phyloP scores from a whole-genome alignment of 1,140 invertebrate species.

The Sarcophaga bullata region DNA sequence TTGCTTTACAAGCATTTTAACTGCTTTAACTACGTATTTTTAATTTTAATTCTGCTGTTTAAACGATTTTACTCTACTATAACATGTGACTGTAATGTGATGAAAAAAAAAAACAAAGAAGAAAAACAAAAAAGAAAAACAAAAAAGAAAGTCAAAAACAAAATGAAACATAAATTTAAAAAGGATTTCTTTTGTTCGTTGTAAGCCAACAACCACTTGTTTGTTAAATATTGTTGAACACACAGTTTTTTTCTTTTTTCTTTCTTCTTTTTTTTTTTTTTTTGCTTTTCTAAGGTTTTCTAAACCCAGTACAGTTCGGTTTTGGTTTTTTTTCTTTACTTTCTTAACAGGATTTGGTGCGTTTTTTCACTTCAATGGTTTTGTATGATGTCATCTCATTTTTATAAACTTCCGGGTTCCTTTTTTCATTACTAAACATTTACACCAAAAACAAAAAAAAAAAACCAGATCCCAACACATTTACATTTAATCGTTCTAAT shows the following conservation, averaged over 20 bases:
- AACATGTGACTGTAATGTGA: too few species aligned
- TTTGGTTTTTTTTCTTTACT: slow-evolving; percentile 3
- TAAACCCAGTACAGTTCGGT: background rate
- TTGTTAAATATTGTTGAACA: slow-evolving; percentile 15
- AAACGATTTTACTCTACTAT: too few species aligned
- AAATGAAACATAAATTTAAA: background rate
- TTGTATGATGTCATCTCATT: slow-evolving; percentile 30
- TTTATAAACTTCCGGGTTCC: slow-evolving; percentile 34
- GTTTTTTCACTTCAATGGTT: slow-evolving; percentile 26
- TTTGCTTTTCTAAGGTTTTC: background rate
- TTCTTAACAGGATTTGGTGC: background rate
- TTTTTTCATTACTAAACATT: slow-evolving; percentile 2
- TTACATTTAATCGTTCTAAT: slow-evolving; percentile 27
- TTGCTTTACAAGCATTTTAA: too few species aligned
- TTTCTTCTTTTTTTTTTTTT: background rate
- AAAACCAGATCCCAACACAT: background rate
- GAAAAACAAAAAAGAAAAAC: too few species aligned
- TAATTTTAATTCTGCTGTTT: too few species aligned
- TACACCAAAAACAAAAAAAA: background rate
- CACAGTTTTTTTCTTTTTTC: background rate
- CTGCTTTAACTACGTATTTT: too few species aligned
- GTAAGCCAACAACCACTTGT: slow-evolving; percentile 30
- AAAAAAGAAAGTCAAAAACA: background rate
- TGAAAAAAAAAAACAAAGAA: too few species aligned
- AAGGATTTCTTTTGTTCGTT: slow-evolving; percentile 38